These are phyloP conservation scores for Asarcornis scutulata DNA, from an alignment of 2,113 vertebrate genomes.

Conservation along the genomic window DNA sequence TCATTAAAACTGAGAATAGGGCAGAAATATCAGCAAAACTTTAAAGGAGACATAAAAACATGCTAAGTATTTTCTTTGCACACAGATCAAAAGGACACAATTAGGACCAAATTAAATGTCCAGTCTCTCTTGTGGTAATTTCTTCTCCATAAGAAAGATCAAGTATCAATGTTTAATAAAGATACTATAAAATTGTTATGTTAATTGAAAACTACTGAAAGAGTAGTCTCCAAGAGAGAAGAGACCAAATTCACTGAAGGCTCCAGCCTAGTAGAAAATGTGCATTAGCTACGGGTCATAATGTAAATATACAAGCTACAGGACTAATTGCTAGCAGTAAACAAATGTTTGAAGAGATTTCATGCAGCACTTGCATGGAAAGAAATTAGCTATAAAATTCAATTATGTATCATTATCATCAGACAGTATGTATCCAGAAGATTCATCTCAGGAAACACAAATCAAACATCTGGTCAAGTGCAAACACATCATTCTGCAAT, in stretches of 20 bases:
- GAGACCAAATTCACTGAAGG: not conserved
- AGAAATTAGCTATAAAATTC: constrained; percentile 46
- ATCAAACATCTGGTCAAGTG: constrained; percentile 2
- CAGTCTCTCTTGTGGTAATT: not conserved
- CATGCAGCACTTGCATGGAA: constrained; percentile 9
- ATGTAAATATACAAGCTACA: not conserved
- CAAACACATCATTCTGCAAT: not conserved
- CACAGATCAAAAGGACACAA: not conserved
- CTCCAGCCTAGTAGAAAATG: constrained; percentile 9
- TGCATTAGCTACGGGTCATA: not conserved
- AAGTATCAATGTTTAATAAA: not conserved
- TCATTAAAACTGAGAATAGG: not conserved
- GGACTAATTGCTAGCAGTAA: constrained; percentile 22
- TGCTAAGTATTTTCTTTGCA: not conserved
- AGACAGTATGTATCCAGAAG: not conserved
- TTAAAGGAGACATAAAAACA: not conserved
- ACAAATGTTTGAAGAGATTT: constrained; percentile 56
- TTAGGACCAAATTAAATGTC: not conserved
- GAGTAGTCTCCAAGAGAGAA: not conserved
- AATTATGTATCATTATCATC: constrained; percentile 26
- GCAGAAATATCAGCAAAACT: not conserved
- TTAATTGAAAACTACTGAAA: not conserved
- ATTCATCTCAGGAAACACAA: constrained; percentile 2
- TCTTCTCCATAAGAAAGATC: not conserved
- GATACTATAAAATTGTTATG: not conserved